Evolutionary conservation across 1,140 invertebrate species (phyloP), one percentile per base, ranked within the genome.

Genomic region (Scaptomyza graminum): DNA sequence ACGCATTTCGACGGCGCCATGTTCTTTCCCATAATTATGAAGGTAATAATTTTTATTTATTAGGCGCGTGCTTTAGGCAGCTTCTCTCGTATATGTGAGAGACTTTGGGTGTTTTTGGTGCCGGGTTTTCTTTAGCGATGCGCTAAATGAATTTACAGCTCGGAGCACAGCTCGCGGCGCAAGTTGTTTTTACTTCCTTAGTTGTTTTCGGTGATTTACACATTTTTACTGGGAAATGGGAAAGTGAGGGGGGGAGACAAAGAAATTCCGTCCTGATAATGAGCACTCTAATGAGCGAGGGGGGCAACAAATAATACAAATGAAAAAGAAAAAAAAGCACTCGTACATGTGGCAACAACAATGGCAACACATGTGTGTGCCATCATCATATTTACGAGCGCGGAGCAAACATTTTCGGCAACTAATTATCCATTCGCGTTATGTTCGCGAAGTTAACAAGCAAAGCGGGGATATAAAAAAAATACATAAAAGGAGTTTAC

Each of bases 11-110:
- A 76, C 70, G 67, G 49, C 70, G 78, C 61, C 82, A 87, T 88
- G 83, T 88, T 88, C 76, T 72, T 60, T 70, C 61, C 77, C 85
- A 87, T 88, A 88, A 88, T 88, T 88, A 88, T 88, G 83, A 83
- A 88, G 83, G 83, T 88, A 88, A 88, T 88, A 88, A 88, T 88
- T 88, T 88, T 88, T 88, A 88, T 88, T 88, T 88, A 88, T 88
- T 88, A 88, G 83, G 76, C 83, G 83, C 84, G 83, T 88, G 82
- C 83, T 88, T 79, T 66, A 83, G 83, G 83, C 82, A 76, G 66
- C 69, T 72, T 68, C 12, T 41, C 11, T n/a, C 11, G 9, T 9
- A 9, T 37, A 12, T 41, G 37, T n/a, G 37, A n/a, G 37, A n/a
- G n/a, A n/a, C n/a, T 8, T 41, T 12, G n/a, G 37, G 37, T 12